Percentiles rank a stretch among this genome's conserved stretches.
phyloP scores from a whole-genome alignment of 2,113 vertebrate genomes.

The Psittacula cyanocephala region DNA sequence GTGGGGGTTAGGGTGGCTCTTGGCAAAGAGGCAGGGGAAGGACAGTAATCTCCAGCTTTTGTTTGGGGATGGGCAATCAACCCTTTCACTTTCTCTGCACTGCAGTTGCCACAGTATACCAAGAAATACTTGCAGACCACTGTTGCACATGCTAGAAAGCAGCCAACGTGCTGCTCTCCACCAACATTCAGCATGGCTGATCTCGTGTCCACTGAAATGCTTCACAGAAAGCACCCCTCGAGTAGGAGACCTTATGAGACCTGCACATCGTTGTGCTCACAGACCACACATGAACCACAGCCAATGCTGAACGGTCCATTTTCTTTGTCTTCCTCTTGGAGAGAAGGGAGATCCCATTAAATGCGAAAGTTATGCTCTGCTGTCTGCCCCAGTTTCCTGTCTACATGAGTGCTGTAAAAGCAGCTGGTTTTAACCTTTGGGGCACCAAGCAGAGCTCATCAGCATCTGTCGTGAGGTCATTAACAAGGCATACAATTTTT shows the following conservation, averaged over 20 bases:
- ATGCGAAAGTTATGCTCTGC: not conserved
- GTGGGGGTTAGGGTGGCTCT: not conserved
- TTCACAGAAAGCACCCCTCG: not conserved
- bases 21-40: not conserved
- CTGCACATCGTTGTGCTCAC: rapidly evolving
- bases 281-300: not conserved
- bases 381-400: not conserved
- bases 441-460: not conserved
- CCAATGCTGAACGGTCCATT: not conserved
- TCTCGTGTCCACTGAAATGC: not conserved
- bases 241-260: not conserved
- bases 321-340: not conserved
- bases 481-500: not conserved
- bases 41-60: not conserved
- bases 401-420: not conserved
- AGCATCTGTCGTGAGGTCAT: not conserved
- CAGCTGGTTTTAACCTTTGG: not conserved
- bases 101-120: not conserved
- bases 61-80: not conserved
- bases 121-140: not conserved
- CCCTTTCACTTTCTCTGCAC: not conserved
- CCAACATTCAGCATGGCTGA: not conserved
- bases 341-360: not conserved
- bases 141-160: not conserved
- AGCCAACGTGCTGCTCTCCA: not conserved